A percentile compares a stretch with the other conserved stretches of the same genome.
Evolutionary conservation across 2,113 vertebrate species (phyloP).

Genomic region (Anarrhichthys ocellatus): DNA sequence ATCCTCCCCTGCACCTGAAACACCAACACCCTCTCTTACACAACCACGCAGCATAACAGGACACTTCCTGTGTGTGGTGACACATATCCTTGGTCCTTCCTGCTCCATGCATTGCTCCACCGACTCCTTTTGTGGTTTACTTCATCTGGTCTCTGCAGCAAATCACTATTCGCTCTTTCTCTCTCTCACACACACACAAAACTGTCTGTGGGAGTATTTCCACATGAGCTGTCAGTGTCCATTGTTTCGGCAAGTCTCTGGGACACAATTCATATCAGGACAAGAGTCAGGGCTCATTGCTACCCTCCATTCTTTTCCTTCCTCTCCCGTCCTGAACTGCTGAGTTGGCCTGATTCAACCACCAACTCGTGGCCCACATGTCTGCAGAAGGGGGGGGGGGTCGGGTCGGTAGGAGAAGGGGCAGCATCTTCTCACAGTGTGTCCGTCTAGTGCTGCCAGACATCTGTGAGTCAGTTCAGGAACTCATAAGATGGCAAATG

Average conservation of each 20-base stretch:
- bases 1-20: slow-evolving; percentile 63
- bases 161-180: background rate
- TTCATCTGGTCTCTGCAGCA: slow-evolving; percentile 41
- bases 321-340: slow-evolving; percentile 73
- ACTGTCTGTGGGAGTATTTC: slow-evolving; percentile 57
- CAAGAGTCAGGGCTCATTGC: slow-evolving; percentile 65
- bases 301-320: slow-evolving; percentile 74
- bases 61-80: slow-evolving; percentile 74
- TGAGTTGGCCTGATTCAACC: slow-evolving; percentile 71
- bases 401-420: slow-evolving; percentile 20
- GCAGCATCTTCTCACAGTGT: slow-evolving; percentile 58
- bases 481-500: slow-evolving; percentile 10
- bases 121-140: slow-evolving; percentile 49
- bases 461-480: slow-evolving; percentile 40
- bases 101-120: slow-evolving; percentile 59
- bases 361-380: slow-evolving; percentile 64
- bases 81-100: slow-evolving; percentile 72
- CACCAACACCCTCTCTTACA: slow-evolving; percentile 55
- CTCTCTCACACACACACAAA: slow-evolving; percentile 2
- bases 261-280: slow-evolving; percentile 70
- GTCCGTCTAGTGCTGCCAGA: slow-evolving; percentile 35
- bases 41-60: slow-evolving; percentile 59
- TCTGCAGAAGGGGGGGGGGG: slow-evolving; percentile 41
- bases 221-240: slow-evolving; percentile 70
- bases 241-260: slow-evolving; percentile 69